These are phyloP conservation scores for Spea hammondii DNA, from an alignment of 2,797 vertebrate genomes.

Conservation along the genomic window DNA sequence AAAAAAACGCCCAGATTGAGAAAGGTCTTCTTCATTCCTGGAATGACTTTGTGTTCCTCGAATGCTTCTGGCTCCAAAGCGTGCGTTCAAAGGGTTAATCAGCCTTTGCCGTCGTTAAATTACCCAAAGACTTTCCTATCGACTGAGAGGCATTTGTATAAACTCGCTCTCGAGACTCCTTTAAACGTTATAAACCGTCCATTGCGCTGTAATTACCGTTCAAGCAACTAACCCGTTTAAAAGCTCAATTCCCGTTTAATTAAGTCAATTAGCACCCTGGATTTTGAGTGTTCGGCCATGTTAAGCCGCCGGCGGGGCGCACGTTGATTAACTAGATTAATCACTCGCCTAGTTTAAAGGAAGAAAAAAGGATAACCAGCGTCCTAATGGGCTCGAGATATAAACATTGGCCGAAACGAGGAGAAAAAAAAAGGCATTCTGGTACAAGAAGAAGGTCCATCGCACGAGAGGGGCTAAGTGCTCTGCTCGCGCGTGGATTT, in stretches of 20 bases:
- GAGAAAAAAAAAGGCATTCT: too few species aligned
- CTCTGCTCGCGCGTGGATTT: too few species aligned
- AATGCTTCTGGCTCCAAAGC: too few species aligned
- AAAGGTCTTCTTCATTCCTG: too few species aligned
- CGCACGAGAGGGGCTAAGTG: too few species aligned
- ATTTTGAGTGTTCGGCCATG: background rate
- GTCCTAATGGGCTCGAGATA: too few species aligned
- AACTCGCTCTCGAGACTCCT: background rate
- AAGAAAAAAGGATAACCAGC: background rate
- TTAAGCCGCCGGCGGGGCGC: background rate
- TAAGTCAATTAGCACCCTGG: constrained; percentile 22
- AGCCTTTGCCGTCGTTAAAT: background rate
- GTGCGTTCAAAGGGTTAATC: background rate
- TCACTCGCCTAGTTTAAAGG: background rate
- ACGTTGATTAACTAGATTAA: constrained; percentile 10
- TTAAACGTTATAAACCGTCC: background rate
- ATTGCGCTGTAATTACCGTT: constrained; percentile 15
- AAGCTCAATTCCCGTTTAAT: constrained; percentile 14
- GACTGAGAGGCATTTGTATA: background rate
- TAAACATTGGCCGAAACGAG: too few species aligned
- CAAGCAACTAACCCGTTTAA: constrained; percentile 9
- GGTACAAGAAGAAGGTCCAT: too few species aligned
- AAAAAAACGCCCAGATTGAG: too few species aligned
- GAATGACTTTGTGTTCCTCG: too few species aligned
- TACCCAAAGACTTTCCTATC: background rate